Evolutionary conservation across 2,888 invertebrate genomes (phyloP).

Genomic region (Urechis unicinctus): DNA sequence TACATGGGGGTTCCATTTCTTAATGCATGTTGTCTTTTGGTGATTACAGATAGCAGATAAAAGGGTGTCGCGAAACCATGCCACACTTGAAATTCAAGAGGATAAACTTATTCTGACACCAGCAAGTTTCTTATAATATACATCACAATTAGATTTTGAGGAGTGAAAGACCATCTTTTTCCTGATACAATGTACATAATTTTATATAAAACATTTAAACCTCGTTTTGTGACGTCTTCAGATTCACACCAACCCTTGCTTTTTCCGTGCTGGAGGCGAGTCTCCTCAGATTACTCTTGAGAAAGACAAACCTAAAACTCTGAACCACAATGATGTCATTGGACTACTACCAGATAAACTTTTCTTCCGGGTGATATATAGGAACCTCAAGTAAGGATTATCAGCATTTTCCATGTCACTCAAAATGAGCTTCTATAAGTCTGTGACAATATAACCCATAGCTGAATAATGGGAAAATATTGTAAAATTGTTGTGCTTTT

Average conservation of each 20-base stretch:
- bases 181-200: not conserved
- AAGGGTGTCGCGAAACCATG: slow-evolving; percentile 52
- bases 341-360: slow-evolving; percentile 45
- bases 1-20: no score
- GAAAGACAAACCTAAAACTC: slow-evolving; percentile 41
- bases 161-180: no score
- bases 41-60: slow-evolving; percentile 48
- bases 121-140: slow-evolving; percentile 30
- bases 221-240: slow-evolving; percentile 18
- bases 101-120: slow-evolving; percentile 46
- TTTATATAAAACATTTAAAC: not conserved
- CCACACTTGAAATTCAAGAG: slow-evolving; percentile 43
- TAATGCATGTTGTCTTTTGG: not conserved
- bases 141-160: not conserved
- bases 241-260: slow-evolving; percentile 52
- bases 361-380: slow-evolving; percentile 18
- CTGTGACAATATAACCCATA: no score
- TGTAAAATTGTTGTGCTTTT: no score
- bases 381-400: no score
- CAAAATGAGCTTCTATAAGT: no score
- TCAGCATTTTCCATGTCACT: no score
- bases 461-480: no score
- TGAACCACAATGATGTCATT: slow-evolving; percentile 47
- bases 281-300: slow-evolving; percentile 29
- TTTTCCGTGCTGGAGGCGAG: slow-evolving; percentile 34